phyloP scores from a whole-genome alignment of 2,888 invertebrate genomes.

The Miltochrista miniata region DNA sequence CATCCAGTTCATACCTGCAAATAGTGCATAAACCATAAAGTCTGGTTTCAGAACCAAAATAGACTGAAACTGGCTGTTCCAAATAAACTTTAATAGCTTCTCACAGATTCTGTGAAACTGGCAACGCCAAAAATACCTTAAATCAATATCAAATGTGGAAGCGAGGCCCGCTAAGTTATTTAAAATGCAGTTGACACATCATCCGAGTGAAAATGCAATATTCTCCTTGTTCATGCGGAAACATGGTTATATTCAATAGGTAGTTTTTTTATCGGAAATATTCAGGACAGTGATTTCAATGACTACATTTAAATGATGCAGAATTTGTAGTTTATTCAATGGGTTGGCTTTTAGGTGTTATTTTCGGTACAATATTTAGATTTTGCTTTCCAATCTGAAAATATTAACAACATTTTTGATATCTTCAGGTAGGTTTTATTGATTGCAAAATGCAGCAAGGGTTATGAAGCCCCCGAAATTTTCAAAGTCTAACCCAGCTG shows the following conservation, averaged over 20 bases:
- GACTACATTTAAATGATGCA: slow-evolving; percentile 45
- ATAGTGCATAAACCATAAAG: not conserved
- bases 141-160: slow-evolving; percentile 61
- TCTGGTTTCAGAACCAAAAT: not conserved
- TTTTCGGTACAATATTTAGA: slow-evolving; percentile 1
- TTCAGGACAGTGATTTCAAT: slow-evolving; percentile 49
- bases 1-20: not conserved
- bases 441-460: too few relatives aligned
- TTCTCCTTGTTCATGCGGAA: slow-evolving; percentile 73
- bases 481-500: too few relatives aligned
- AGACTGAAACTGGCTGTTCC: not conserved
- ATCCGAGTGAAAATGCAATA: slow-evolving; percentile 77
- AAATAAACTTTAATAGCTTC: slow-evolving; percentile 19
- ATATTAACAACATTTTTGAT: not conserved
- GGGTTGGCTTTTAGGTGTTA: slow-evolving; percentile 28
- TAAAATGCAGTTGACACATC: slow-evolving; percentile 80
- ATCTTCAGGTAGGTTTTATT: not conserved
- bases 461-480: too few relatives aligned
- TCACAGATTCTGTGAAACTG: slow-evolving; percentile 21
- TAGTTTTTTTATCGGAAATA: slow-evolving; percentile 45
- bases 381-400: not conserved
- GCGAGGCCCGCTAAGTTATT: slow-evolving; percentile 71
- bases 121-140: slow-evolving; percentile 52
- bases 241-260: slow-evolving; percentile 67
- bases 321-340: slow-evolving; percentile 38